Conservation (phyloP, 2,797 vertebrate species). For the Silurus aristotelis region DNA sequence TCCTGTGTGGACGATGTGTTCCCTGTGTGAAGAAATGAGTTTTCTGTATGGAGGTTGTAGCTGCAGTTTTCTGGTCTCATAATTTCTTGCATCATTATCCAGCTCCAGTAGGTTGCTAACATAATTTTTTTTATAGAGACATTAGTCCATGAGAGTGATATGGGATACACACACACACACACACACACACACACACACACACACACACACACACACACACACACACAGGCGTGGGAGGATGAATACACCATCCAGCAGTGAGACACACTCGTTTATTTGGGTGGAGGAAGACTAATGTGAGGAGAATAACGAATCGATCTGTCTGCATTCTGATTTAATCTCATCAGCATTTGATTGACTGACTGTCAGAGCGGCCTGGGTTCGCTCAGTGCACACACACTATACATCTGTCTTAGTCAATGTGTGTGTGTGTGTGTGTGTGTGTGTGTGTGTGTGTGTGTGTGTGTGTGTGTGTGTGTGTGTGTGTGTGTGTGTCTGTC, state of each 20-base stretch:
- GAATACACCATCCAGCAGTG: conserved; percentile 34
- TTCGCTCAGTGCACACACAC: conserved; percentile 64
- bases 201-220: conserved; percentile 40
- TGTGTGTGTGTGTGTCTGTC: background rate
- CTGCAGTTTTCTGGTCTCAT: conserved; percentile 4
- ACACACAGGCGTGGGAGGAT: conserved; percentile 12
- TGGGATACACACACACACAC: conserved; percentile 55
- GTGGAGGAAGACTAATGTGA: conserved; percentile 36
- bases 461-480: conserved; percentile 33
- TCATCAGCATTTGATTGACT: conserved; percentile 74
- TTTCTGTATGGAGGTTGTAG: conserved; percentile 1
- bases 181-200: conserved; percentile 26
- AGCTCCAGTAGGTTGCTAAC: conserved; percentile 65
- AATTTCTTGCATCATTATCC: conserved; percentile 65
- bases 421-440: conserved; percentile 41
- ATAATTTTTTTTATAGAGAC: conserved; percentile 59
- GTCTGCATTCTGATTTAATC: conserved; percentile 71
- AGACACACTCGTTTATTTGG: conserved; percentile 45
- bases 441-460: conserved; percentile 37
- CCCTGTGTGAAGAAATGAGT: conserved; percentile 10
- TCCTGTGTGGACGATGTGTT: background rate
- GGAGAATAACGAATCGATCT: conserved; percentile 75
- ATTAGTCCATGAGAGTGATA: conserved; percentile 57
- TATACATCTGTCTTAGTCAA: conserved; percentile 70
- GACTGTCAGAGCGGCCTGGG: conserved; percentile 66